Evolutionary conservation across 2,888 invertebrate genomes (phyloP), one percentile per base, ranked within the genome.

Genomic region (Orthosia gothica): DNA sequence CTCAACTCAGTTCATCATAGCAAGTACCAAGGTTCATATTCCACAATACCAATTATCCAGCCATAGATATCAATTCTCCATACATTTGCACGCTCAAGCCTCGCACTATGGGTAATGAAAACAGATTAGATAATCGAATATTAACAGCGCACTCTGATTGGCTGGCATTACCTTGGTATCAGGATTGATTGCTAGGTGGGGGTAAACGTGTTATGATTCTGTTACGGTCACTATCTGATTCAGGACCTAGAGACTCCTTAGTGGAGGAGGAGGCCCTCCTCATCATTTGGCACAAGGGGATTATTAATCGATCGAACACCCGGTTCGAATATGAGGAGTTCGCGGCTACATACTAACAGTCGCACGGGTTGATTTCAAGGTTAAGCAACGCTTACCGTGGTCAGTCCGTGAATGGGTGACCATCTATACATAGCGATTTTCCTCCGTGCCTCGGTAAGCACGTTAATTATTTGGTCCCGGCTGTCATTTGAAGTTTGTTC

Each of bases 41-140:
- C 23, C n/a, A 12, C 40, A 13, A 5, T 5, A 47, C 23, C 52
- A 61, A 32, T 52, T 54, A 62, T 12, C 49, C 49, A 5, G 13
- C 32, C 47, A 18, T 18, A 20, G 20, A 32, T 68, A 72, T 52
- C 26, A 32, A 32, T 64, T 15, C 32, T 47, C 40, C n/a, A 61
- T 15, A 1, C 40, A 66, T 61, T 61, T 55, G 18, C 40, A 50
- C 20, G 26, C 55, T 55, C 13, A 3, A 61, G 12, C 20, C 18
- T 32, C 32, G 20, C 1, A 12, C 50, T 62, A 20, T 2, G 45
- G 75, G 18, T 64, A 64, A 59, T 70, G 70, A 49, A 18, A 54
- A 59, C 54, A 20, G 77, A 76, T 76, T 64, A 59, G 54, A 5
- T 70, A 58, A 76, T 59, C 26, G 40, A 59, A 63, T 70, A 64